These are phyloP conservation scores for Hesperophylax magnus DNA, from an alignment of 1,140 invertebrate genomes.

Conservation along the genomic window DNA sequence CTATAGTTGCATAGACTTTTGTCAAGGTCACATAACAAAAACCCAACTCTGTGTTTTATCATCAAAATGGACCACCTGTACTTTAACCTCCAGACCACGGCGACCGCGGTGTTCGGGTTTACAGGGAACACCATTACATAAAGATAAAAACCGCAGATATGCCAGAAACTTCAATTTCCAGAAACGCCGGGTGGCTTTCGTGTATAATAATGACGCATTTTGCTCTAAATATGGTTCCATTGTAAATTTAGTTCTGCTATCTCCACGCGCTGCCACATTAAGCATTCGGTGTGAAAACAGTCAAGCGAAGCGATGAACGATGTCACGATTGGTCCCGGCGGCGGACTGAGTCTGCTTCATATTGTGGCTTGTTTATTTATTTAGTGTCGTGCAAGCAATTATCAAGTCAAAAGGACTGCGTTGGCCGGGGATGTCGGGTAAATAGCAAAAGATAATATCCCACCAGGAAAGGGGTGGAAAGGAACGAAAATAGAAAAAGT, in stretches of 20 bases:
- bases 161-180: too few species aligned
- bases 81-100: too few species aligned
- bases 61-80: too few species aligned
- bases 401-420: conserved; percentile 41
- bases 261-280: conserved; percentile 4
- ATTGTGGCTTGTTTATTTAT: conserved; percentile 45
- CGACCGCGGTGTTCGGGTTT: too few species aligned
- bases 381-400: conserved; percentile 52
- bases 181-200: too few species aligned
- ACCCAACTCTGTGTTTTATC: too few species aligned
- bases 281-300: conserved; percentile 34
- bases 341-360: conserved; percentile 6
- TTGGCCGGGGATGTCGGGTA: conserved; percentile 39
- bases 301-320: neutral
- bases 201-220: too few species aligned
- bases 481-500: neutral
- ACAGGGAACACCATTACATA: too few species aligned
- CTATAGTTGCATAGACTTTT: too few species aligned
- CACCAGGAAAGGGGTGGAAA: neutral
- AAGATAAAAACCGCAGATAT: too few species aligned
- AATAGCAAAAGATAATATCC: conserved; percentile 43
- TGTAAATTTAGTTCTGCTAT: neutral
- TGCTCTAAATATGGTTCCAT: too few species aligned
- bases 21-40: too few species aligned
- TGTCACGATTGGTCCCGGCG: conserved; percentile 33